Base-by-base conservation (phyloP, 2,888 invertebrate species). In the Atethmia centrago region DNA sequence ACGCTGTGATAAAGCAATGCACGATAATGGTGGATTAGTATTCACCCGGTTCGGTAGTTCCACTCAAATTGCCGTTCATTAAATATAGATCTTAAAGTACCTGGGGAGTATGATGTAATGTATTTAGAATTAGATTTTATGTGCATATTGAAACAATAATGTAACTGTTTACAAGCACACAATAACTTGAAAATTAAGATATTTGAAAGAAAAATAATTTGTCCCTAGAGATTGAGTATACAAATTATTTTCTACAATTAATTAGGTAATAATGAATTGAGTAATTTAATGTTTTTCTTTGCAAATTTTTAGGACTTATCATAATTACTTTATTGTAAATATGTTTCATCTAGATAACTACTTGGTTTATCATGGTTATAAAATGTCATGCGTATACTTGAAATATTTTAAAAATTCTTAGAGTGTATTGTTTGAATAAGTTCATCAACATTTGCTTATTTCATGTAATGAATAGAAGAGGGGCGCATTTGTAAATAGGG, bases 1-100 rank as follows among this genome's bases (percentile, higher is more conserved):
- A 90, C 88, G 90, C 93, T 93, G 94, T 93, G 94, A 93, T 93
- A 93, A 88, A 91, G 90, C 89, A 92, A 92, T 92, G 91, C 90
- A 90, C 90, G 86, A 83, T 88, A 88, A 73, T 59, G 62, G 81
- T 74, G 62, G 71, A 71, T 56, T 76, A 78, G 55, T 71, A 67
- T 65, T 74, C 66, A 53, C 71, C 65, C 61, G 51, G 68, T 64
- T 76, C 73, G 75, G 31, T 75, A 82, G 47, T 58, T 70, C 51
- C 59, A 56, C 31, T 70, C 69, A 42, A 47, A 73, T 59, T 74
- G 68, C 76, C 76, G 83, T 83, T 72, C 80, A 73, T 62, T 77
- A 65, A 66, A 62, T 19, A 31, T 53, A 72, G 59, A 65, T 70
- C 21, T 66, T 74, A 45, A 68, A 25, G 77, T 85, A 82, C 74